Evolutionary conservation across 1,140 invertebrate species (phyloP), one percentile per base, ranked within the genome.

Genomic region (Drepana arcuata): DNA sequence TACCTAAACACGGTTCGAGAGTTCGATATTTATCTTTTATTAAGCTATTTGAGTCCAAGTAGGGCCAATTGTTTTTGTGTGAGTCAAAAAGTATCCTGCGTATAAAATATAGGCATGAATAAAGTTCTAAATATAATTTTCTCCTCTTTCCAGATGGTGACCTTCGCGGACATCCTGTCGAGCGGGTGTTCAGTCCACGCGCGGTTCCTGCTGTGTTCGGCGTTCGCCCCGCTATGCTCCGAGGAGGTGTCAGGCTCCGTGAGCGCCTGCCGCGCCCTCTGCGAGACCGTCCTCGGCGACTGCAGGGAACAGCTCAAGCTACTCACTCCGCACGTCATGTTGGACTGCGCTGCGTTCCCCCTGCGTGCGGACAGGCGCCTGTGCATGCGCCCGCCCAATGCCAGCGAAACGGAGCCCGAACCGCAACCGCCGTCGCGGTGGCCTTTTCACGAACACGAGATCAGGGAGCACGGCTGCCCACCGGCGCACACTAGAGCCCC

Each of bases 171-270:
- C 7, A 84, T 95, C 28, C 88, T 96, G 18, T 86, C 92, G 48
- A 93, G 93, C 62, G 90, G 93, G n/a, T 97, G 95, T 70, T 95
- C 94, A 5, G 84, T 88, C 24, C 91, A 95, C 52, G 88, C 96
- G 6, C 88, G 91, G 49, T 93, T 97, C 63, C 94, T 98, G 74
- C 86, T 98, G 16, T 98, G 95, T 83, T 93, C 94, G 15, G 93
- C 95, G 5, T 95, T 96, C 68, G 92, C 94, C 9, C 95, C 95
- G 18, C 92, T 97, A 81, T 98, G 95, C 82, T 95, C 94, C 5
- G 92, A 94, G 59, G 91, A 95, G 64, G 91, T 96, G 48, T 86
- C 87, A 16, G 89, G 90, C 51, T 92, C 93, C 13, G 94, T 98
- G 41, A 93, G 92, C 30, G 93, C 93, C 2, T 97, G 95, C 83